phyloP scores from a whole-genome alignment of 2,113 vertebrate species.

The Taurulus bubalis region DNA sequence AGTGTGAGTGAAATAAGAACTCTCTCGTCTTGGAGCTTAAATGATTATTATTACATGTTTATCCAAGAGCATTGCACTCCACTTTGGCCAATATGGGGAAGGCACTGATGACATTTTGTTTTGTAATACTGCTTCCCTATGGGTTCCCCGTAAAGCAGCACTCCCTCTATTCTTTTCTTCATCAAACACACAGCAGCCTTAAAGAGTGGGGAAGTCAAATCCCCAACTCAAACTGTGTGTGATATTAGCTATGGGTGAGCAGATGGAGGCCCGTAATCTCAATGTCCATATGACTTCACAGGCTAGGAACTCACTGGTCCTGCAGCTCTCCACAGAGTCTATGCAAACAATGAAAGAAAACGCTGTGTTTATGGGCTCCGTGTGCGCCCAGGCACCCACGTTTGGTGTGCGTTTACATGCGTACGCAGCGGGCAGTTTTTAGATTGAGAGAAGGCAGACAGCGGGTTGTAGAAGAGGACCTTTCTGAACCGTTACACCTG shows the following conservation, averaged over 20 bases:
- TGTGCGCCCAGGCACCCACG: background rate
- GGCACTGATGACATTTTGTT: background rate
- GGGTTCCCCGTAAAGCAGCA: background rate
- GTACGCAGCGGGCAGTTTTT: background rate
- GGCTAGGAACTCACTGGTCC: conserved; percentile 44
- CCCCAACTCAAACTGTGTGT: conserved; percentile 50
- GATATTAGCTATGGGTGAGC: conserved; percentile 51
- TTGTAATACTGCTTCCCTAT: background rate
- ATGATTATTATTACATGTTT: conserved; percentile 37
- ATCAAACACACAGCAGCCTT: conserved; percentile 29
- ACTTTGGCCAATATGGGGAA: background rate
- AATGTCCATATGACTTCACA: conserved; percentile 67
- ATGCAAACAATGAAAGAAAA: conserved; percentile 49
- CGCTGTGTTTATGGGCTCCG: conserved; percentile 6
- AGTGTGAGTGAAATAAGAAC: conserved; percentile 20
- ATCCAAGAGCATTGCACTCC: conserved; percentile 8
- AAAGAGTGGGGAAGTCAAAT: conserved; percentile 31
- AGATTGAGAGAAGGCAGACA: background rate
- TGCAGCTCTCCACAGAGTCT: conserved; percentile 37
- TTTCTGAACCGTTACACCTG: background rate
- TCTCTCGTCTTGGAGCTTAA: conserved; percentile 12
- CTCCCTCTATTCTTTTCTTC: conserved; percentile 12
- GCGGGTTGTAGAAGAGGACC: background rate
- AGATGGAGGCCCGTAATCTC: conserved; percentile 54
- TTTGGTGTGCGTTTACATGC: background rate